phyloP scores from a whole-genome alignment of 2,888 invertebrate species.

The Polydesmus complanatus region DNA sequence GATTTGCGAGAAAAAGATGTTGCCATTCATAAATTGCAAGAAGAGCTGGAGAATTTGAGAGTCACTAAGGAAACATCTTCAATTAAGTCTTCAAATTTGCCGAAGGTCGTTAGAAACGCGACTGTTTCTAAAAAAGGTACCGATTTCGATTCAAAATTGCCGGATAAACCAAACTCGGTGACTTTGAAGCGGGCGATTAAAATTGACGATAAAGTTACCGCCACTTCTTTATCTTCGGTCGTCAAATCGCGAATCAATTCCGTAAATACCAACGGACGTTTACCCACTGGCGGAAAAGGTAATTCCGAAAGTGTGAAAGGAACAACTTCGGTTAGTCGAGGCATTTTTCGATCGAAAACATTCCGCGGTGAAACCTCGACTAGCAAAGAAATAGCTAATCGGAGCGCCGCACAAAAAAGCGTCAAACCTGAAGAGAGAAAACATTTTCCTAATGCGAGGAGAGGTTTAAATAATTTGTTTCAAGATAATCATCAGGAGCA shows the following conservation, averaged over 20 bases:
- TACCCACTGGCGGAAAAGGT: not conserved
- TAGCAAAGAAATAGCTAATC: too few relatives aligned
- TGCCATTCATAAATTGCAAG: not conserved
- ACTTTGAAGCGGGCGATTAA: not conserved
- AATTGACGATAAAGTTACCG: not conserved
- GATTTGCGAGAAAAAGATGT: not conserved
- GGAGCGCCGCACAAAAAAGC: too few relatives aligned
- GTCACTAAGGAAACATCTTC: not conserved
- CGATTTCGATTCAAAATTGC: not conserved
- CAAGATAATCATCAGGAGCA: not conserved
- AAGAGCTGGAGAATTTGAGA: not conserved
- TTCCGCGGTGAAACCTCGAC: not conserved
- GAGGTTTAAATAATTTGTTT: not conserved
- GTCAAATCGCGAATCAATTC: not conserved
- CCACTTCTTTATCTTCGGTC: not conserved
- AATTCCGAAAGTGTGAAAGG: too few relatives aligned
- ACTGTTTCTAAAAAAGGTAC: not conserved
- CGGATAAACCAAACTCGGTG: not conserved
- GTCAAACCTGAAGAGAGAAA: not conserved
- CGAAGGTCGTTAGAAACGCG: not conserved
- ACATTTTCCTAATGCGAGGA: not conserved
- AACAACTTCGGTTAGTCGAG: too few relatives aligned
- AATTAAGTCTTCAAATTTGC: not conserved
- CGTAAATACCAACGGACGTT: not conserved
- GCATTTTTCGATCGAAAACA: not conserved